Evolutionary conservation across 2,797 vertebrate genomes (phyloP).

Genomic region (Trematomus bernacchii): DNA sequence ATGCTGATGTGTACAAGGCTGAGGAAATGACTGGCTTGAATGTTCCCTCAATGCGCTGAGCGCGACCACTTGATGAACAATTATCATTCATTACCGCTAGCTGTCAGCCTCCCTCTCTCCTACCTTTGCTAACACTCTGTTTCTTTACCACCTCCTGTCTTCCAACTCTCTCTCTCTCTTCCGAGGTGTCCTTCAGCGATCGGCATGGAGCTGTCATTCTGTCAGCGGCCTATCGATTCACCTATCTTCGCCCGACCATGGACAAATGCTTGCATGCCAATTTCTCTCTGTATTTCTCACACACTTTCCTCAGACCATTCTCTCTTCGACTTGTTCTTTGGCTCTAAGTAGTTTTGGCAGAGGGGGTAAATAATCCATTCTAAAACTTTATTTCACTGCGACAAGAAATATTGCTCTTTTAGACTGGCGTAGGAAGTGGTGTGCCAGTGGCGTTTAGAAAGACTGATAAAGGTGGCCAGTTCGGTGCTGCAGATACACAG

Average conservation of each 20-base stretch:
- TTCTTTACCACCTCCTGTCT: constrained; percentile 25
- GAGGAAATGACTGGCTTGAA: constrained; percentile 35
- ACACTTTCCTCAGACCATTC: constrained; percentile 18
- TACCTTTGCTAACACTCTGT: constrained; percentile 26
- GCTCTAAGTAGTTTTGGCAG: constrained; percentile 68
- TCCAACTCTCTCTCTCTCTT: constrained; percentile 33
- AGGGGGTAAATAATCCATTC: constrained; percentile 75
- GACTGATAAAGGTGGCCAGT: constrained; percentile 43
- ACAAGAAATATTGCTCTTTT: constrained; percentile 64
- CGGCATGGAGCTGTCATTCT: constrained; percentile 78
- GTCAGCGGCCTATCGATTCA: constrained; percentile 84
- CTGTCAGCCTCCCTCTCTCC: constrained; percentile 51
- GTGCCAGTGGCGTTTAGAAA: constrained; percentile 53
- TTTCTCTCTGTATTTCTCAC: constrained; percentile 59
- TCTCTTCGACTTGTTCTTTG: constrained; percentile 42
- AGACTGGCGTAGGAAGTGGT: constrained; percentile 35
- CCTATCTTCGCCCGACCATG: constrained; percentile 77
- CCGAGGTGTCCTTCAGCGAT: constrained; percentile 80
- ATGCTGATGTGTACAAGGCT: constrained; percentile 25
- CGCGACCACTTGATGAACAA: constrained; percentile 65
- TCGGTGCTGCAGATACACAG: constrained; percentile 20
- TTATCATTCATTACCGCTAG: constrained; percentile 75
- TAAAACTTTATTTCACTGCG: constrained; percentile 66
- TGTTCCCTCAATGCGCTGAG: constrained; percentile 51
- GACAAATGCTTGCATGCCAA: constrained; percentile 78